These are phyloP conservation scores for Allygus modestus DNA, from an alignment of 2,888 invertebrate genomes.

Conservation along the genomic window DNA sequence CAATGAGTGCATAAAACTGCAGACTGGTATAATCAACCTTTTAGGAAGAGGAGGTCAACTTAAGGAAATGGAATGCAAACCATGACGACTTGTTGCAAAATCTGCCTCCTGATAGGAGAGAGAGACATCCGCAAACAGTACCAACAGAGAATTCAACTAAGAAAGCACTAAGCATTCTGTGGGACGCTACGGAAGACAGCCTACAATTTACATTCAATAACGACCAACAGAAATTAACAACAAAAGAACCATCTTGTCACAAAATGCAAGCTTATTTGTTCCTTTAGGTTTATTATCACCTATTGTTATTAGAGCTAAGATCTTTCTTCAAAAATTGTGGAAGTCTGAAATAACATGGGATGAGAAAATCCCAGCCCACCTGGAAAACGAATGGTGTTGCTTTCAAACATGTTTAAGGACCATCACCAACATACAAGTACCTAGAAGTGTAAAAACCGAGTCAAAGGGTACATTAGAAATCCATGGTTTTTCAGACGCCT, in stretches of 20 bases:
- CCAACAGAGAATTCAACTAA: no score
- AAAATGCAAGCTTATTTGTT: constrained; percentile 63
- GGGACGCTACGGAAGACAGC: no score
- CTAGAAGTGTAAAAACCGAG: no score
- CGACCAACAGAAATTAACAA: no score
- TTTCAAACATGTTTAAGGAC: not conserved
- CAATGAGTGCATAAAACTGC: constrained; percentile 60
- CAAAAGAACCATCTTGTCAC: no score
- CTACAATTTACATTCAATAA: no score
- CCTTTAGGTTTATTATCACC: constrained; percentile 63
- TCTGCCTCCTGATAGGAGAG: not conserved
- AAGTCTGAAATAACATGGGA: constrained; percentile 62
- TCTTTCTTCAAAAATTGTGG: constrained; percentile 61
- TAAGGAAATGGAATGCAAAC: constrained; percentile 49
- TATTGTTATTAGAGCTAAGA: constrained; percentile 54
- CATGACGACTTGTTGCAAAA: not conserved
- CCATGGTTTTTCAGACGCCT: constrained; percentile 46
- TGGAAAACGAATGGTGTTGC: not conserved
- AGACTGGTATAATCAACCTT: constrained; percentile 55
- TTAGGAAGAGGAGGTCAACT: constrained; percentile 39
- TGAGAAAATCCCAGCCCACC: constrained; percentile 42
- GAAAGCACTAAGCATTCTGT: no score
- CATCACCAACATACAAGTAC: constrained; percentile 40
- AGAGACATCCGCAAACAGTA: not conserved
- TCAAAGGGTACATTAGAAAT: not conserved